Base-by-base conservation (phyloP, 2,113 vertebrate species). In the Halcyon malimbica region DNA sequence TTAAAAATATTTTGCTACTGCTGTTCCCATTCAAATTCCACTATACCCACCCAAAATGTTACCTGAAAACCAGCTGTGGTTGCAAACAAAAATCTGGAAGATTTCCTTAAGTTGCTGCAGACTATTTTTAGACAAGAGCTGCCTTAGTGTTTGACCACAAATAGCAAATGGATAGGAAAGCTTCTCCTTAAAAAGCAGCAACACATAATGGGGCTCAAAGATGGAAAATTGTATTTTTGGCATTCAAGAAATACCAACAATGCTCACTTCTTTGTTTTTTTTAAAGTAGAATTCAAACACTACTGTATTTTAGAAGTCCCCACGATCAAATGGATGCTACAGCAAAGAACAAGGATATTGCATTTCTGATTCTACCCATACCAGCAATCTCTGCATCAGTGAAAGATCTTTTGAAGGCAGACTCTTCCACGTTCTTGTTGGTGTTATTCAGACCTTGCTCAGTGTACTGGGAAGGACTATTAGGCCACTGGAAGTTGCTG, bases 401-500 rank as follows among this genome's bases (percentile, higher is more conserved):
- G 89, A 98, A 96, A 83, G 98, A 98, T 85, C 98, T 98, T 60
- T 51, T 98, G 74, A 96, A 89, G 33, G 96, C 96, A n/a, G 92
- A 42, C 13, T 97, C 96, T 23, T 98, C 97, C 79, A 83, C 0
- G 5, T 95, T 97, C 70, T 87, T 96, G 35, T 7, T 94, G 59
- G 85, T 0, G 0, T 97, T 96, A 53, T 69, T 92, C 25, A 94
- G 97, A 37, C 98, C 96, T 67, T 94, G 97, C 57, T 99, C 99
- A 1, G 98, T 98, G 88, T 96, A 97, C 48, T 99, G 99, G 12
- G 99, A 99, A 35, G 99, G 99, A 96, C 99, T 99, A 2, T 98
- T 97, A 4, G 99, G 99, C 99, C 99, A 99, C 97, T 99, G 99
- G 26, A 99, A 60, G 78, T 99, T 99, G 97, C 99, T 99, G 71